Base-by-base conservation (phyloP, 2,888 invertebrate species). In the Zhuqinia jingwanae region DNA sequence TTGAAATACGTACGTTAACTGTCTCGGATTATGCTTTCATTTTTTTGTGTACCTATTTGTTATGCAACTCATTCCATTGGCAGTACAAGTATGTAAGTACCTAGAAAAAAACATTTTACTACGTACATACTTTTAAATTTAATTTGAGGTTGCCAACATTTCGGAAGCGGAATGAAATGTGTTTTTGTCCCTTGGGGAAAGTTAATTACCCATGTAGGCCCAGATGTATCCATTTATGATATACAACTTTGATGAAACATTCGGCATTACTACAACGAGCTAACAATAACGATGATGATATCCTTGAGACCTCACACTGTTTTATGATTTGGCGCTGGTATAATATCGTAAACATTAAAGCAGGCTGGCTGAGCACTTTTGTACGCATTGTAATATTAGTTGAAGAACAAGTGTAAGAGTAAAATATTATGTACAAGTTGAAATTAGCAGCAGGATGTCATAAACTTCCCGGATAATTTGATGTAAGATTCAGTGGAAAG, bases 131-230 rank as follows among this genome's bases (percentile, higher is more conserved):
- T 68, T 42, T 20, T 22, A 45, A 68, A 22, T 45, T 42, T 45
- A 68, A 45, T 68, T 68, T 42, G 42, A 36, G 63, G 36, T 65
- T 65, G 36, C 17, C 63, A 17, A 36, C 36, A 10, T 36, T 13
- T 15, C 6, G 30, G 63, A 65, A 65, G 10, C 36, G 30, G 5
- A 68, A 42, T 68, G 68, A 68, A 68, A 68, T 68, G 68, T 68
- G 45, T 22, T 2, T 13, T 68, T 27, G 25, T 30, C 45, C 36
- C 25, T 22, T 20, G 73, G 73, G 73, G 27, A 11, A 73, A 73
- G 73, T 73, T 73, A 73, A 73, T 73, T 73, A 50, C 73, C 73
- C 73, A 27, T 73, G 70, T 11, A 63, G 17, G 17, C 17, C 65
- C 36, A 45, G 20, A 68, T 42, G 42, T 22, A 68, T 17, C 10